Conservation (phyloP, 2,797 vertebrate species). For the Pseudomugil tenellus region DNA sequence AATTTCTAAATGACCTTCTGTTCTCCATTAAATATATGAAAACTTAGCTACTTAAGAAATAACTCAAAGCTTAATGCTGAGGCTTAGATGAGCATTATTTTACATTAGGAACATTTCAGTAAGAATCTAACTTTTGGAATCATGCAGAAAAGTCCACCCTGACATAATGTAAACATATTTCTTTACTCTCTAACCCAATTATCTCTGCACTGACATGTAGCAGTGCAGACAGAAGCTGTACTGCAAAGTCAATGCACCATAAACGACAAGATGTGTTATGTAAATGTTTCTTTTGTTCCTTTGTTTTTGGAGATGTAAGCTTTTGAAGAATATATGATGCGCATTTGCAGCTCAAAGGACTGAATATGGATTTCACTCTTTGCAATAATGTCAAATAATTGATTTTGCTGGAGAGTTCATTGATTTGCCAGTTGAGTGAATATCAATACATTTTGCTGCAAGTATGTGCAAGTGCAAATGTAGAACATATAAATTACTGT, state of each 20-base stretch:
- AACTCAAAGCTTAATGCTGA: no score
- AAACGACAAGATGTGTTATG: slow-evolving; percentile 26
- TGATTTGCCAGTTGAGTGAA: slow-evolving; percentile 39
- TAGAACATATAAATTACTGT: slow-evolving; percentile 17
- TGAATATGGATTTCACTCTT: slow-evolving; percentile 28
- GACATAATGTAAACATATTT: neutral
- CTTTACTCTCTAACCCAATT: neutral
- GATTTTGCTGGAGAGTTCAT: slow-evolving; percentile 13
- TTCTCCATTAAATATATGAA: neutral
- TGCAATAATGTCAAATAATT: slow-evolving; percentile 21
- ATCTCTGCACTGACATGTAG: neutral
- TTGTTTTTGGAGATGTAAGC: slow-evolving; percentile 23
- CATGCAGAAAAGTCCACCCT: neutral
- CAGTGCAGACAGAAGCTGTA: neutral
- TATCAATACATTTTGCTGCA: slow-evolving; percentile 18
- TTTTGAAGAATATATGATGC: slow-evolving; percentile 9
- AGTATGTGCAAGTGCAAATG: no score
- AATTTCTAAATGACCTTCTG: no score
- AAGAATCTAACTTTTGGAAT: neutral
- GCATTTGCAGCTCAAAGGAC: slow-evolving; percentile 14
- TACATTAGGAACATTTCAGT: neutral
- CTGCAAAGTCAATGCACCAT: neutral
- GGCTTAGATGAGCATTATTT: no score
- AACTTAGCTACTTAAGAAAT: no score
- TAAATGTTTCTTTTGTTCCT: neutral